These are phyloP conservation scores for Tragelaphus imberbis DNA, from an alignment of 2,113 vertebrate species.

Conservation along the genomic window DNA sequence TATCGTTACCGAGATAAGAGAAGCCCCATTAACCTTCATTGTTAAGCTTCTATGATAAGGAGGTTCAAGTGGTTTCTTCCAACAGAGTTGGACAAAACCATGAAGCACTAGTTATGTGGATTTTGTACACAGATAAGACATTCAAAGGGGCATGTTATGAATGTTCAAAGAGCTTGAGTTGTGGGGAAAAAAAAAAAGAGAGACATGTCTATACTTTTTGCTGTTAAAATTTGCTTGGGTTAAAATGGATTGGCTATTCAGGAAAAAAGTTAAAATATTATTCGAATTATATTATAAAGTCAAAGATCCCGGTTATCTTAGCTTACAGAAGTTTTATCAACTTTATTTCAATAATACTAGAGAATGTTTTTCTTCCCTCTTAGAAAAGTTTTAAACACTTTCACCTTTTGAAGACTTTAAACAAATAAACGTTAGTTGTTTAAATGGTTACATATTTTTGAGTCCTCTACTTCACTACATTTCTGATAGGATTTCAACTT, in stretches of 20 bases:
- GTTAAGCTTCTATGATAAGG: background rate
- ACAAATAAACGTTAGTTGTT: conserved; percentile 32
- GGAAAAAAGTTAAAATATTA: background rate
- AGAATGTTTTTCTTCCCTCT: conserved; percentile 5
- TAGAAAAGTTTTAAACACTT: conserved; percentile 23
- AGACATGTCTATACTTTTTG: background rate
- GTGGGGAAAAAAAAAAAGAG: too few relatives aligned
- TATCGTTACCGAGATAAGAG: background rate
- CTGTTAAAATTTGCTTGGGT: background rate
- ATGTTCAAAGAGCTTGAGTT: background rate
- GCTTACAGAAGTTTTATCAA: background rate
- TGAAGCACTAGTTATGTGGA: background rate
- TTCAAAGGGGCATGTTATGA: background rate
- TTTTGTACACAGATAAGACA: background rate
- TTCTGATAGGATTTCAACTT: background rate
- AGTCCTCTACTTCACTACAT: background rate
- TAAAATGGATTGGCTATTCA: background rate
- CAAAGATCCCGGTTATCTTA: background rate
- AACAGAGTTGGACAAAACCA: background rate
- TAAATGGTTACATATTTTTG: conserved; percentile 27
- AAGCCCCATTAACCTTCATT: background rate
- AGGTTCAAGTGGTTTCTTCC: background rate
- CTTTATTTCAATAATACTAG: background rate
- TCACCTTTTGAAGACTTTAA: conserved; percentile 24
- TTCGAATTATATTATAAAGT: background rate